These are phyloP conservation scores for Ictidomys tridecemlineatus DNA, from an alignment of 2,113 vertebrate species.

Conservation along the genomic window DNA sequence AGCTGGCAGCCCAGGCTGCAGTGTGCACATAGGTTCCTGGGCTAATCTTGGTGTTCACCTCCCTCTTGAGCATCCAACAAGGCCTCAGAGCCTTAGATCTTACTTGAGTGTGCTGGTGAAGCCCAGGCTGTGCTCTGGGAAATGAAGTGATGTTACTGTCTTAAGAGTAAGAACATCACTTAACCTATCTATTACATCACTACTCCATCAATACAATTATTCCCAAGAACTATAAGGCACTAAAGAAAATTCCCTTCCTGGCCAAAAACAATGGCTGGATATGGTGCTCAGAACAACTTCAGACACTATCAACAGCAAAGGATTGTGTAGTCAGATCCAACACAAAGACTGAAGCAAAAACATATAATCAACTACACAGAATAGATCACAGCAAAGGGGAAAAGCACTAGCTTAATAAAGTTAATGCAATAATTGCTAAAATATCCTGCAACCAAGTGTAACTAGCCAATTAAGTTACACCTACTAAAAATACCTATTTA, in stretches of 20 bases:
- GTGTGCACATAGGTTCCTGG: not conserved
- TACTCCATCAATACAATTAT: not conserved
- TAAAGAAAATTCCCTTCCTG: not conserved
- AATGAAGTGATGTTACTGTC: not conserved
- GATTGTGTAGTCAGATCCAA: not conserved
- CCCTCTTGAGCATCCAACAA: not conserved
- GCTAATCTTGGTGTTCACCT: not conserved
- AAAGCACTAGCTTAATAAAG: not conserved
- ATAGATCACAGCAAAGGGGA: not conserved
- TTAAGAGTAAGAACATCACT: not conserved
- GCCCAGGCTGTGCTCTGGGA: not conserved
- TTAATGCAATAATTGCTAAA: not conserved
- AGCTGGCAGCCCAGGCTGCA: not conserved
- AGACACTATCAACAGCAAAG: conserved; percentile 28
- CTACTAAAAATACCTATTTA: not conserved
- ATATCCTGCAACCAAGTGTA: not conserved
- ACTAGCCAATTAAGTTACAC: not conserved
- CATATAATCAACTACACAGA: not conserved
- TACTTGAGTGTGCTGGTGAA: not conserved
- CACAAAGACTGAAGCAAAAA: conserved; percentile 30
- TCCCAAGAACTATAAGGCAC: not conserved
- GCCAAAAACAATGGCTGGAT: not conserved
- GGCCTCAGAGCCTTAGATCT: not conserved
- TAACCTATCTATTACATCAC: not conserved
- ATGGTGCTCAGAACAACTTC: not conserved